A percentile compares a stretch with the other conserved stretches of the same genome.
Conservation (phyloP, 2,797 vertebrate genomes). For the Sebastiscus albofasciatus region DNA sequence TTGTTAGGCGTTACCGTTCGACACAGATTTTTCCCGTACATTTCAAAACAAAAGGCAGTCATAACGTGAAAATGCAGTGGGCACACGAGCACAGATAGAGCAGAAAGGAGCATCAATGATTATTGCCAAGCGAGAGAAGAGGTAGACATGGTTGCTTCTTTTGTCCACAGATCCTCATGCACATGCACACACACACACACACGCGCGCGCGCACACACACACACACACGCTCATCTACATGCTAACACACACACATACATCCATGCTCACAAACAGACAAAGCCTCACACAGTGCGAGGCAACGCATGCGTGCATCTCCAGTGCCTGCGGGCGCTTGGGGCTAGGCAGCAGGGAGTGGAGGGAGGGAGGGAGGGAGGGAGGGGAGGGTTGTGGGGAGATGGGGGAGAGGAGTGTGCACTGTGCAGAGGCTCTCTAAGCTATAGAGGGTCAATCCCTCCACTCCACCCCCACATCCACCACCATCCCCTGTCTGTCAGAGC, state of each 20-base stretch:
- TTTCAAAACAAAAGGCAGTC: constrained; percentile 26
- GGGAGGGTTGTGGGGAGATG: constrained; percentile 43
- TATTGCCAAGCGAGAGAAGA: constrained; percentile 65
- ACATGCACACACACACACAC: constrained; percentile 6
- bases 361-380: constrained; percentile 22
- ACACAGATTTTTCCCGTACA: background rate
- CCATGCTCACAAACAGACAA: constrained; percentile 73
- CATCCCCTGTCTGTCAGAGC: constrained; percentile 46
- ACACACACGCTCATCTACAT: constrained; percentile 35
- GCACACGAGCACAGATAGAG: constrained; percentile 9
- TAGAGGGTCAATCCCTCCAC: constrained; percentile 71
- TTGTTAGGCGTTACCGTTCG: background rate
- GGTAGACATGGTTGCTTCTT: constrained; percentile 67
- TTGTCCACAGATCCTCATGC: constrained; percentile 69
- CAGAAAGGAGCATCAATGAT: constrained; percentile 58
- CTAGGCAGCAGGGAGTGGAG: constrained; percentile 73
- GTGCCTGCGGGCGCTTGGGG: constrained; percentile 73
- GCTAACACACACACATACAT: constrained; percentile 43
- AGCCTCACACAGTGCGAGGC: constrained; percentile 75
- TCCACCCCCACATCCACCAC: constrained; percentile 39
- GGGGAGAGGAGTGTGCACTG: constrained; percentile 42
- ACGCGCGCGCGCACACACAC: background rate
- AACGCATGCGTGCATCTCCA: constrained; percentile 80
- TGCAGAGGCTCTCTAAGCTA: constrained; percentile 70
- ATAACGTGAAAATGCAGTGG: constrained; percentile 3